Conservation (phyloP, 1,140 invertebrate genomes). For the Odontomachus brunneus region DNA sequence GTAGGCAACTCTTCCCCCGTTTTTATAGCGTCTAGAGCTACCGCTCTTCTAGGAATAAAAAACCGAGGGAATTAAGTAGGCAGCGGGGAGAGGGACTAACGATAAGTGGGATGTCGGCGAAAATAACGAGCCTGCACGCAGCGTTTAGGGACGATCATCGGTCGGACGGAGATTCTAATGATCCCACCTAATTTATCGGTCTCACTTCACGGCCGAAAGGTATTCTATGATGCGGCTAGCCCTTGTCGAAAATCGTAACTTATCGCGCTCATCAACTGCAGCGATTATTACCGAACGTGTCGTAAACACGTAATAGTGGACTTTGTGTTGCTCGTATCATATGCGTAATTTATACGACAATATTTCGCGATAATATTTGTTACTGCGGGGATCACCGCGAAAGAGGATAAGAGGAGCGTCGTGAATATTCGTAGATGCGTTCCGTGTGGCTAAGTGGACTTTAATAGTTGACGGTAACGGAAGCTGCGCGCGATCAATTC, state of each 20-base stretch:
- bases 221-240: background rate
- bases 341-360: background rate
- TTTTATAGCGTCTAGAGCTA: slow-evolving; percentile 37
- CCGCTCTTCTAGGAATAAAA: slow-evolving; percentile 49
- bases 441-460: background rate
- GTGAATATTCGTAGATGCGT: background rate
- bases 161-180: slow-evolving; percentile 17
- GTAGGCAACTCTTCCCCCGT: background rate
- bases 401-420: too few species aligned
- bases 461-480: background rate
- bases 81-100: background rate
- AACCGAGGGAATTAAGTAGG: slow-evolving; percentile 39
- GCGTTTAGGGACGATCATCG: slow-evolving; percentile 45
- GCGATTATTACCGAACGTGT: background rate
- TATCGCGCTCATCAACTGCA: background rate
- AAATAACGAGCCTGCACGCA: slow-evolving; percentile 53
- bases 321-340: background rate
- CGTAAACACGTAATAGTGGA: background rate
- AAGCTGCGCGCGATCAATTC: background rate
- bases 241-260: background rate
- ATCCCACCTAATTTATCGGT: slow-evolving; percentile 65
- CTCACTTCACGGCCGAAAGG: background rate
- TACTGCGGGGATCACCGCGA: background rate
- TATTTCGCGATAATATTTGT: background rate
- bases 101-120: slow-evolving; percentile 54